Percentiles rank a stretch among this genome's conserved stretches.
Evolutionary conservation across 2,888 invertebrate genomes (phyloP).

Genomic region (Deilephila porcellus): DNA sequence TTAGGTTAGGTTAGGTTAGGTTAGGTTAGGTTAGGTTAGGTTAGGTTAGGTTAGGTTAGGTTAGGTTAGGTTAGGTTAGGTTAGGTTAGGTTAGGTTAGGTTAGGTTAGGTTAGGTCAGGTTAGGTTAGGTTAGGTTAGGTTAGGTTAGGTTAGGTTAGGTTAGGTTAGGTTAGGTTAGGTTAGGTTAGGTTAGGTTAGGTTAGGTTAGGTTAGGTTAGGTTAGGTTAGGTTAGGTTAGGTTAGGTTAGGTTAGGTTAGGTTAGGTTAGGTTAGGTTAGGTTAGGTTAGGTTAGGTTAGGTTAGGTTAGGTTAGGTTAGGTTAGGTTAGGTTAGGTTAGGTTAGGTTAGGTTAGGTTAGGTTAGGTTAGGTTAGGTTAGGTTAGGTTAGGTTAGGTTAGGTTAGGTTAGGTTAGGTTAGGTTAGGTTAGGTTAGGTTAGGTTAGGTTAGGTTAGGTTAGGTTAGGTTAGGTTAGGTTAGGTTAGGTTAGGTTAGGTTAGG

Average conservation of each 20-base stretch:
- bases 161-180: conserved; percentile 32
- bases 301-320: conserved; percentile 31
- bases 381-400: conserved; percentile 35
- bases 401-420: conserved; percentile 23
- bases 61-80: conserved; percentile 36
- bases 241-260: conserved; percentile 31
- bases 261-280: conserved; percentile 33
- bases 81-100: conserved; percentile 35
- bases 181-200: conserved; percentile 32
- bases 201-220: conserved; percentile 31
- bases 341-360: conserved; percentile 32
- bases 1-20: conserved; percentile 38
- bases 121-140: conserved; percentile 33
- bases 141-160: conserved; percentile 32
- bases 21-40: conserved; percentile 36
- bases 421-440: conserved; percentile 15
- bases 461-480: conserved; percentile 34
- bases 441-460: conserved; percentile 31
- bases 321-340: conserved; percentile 29
- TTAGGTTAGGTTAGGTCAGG: conserved; percentile 36
- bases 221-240: conserved; percentile 27
- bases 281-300: conserved; percentile 29
- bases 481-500: conserved; percentile 35
- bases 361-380: conserved; percentile 34
- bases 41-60: conserved; percentile 36